Percentiles rank a stretch among this genome's conserved stretches.
These are phyloP conservation scores for Tetramorium bicarinatum DNA, from an alignment of 2,888 invertebrate species.

Conservation along the genomic window DNA sequence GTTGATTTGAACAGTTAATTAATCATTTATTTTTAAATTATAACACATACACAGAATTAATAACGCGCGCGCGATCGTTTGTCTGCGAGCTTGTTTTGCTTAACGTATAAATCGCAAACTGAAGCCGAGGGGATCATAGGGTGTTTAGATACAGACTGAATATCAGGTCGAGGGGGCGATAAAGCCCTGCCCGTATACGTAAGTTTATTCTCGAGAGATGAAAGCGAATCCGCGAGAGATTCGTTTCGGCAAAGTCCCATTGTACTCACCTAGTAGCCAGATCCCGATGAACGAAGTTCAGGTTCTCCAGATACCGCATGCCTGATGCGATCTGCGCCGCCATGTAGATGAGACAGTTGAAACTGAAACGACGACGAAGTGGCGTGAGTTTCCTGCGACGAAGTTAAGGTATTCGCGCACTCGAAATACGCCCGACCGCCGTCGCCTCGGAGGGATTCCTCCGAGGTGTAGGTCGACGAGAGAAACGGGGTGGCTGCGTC, in stretches of 20 bases:
- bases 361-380: conserved; percentile 87
- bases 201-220: conserved; percentile 67
- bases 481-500: conserved; percentile 36
- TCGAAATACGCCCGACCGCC: conserved; percentile 43
- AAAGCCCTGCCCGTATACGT: conserved; percentile 11
- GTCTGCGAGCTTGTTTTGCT: background rate
- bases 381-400: conserved; percentile 59
- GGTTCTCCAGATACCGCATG: conserved; percentile 95
- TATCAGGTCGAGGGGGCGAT: conserved; percentile 21
- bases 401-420: conserved; percentile 65
- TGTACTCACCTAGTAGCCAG: conserved; percentile 91
- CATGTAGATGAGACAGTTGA: conserved; percentile 92
- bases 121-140: background rate
- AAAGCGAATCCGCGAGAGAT: conserved; percentile 56
- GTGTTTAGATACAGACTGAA: conserved; percentile 26
- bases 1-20: no score
- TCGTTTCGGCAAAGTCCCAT: conserved; percentile 63
- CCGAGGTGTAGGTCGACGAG: background rate
- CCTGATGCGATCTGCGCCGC: conserved; percentile 95
- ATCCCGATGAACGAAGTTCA: conserved; percentile 95
- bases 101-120: conserved; percentile 15
- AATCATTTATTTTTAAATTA: no score
- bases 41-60: background rate
- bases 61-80: background rate
- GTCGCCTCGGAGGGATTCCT: conserved; percentile 48